Conservation (phyloP, 1,140 invertebrate genomes). For the Zaprionus vittiger region DNA sequence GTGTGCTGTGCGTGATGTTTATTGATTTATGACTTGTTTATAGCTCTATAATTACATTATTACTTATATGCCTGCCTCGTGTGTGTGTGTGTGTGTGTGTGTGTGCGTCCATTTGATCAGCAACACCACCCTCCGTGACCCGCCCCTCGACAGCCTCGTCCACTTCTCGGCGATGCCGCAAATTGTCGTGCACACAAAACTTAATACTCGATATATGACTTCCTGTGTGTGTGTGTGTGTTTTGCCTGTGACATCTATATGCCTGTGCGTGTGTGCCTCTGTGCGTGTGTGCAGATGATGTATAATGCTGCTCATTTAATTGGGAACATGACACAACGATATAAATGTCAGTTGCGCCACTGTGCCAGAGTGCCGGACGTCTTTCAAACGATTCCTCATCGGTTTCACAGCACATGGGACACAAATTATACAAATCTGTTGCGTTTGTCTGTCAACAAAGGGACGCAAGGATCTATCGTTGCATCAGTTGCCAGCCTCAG, state of each 20-base stretch:
- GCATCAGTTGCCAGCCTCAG: not conserved
- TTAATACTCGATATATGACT: slow-evolving; percentile 58
- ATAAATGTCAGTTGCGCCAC: slow-evolving; percentile 63
- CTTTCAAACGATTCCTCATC: slow-evolving; percentile 46
- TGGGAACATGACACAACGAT: slow-evolving; percentile 61
- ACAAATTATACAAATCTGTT: slow-evolving; percentile 44
- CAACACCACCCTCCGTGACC: not conserved
- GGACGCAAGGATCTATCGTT: not conserved
- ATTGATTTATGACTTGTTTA: slow-evolving; percentile 79
- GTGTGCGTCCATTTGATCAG: not conserved
- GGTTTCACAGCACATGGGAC: slow-evolving; percentile 8
- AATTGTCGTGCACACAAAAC: slow-evolving; percentile 61
- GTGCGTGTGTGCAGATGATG: not conserved
- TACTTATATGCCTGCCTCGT: slow-evolving; percentile 46
- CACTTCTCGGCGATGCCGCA: slow-evolving; percentile 11
- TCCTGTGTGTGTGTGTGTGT: slow-evolving; percentile 15
- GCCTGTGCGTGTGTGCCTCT: not conserved
- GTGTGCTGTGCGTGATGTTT: slow-evolving; percentile 35
- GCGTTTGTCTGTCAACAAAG: slow-evolving; percentile 24
- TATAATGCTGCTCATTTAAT: slow-evolving; percentile 64
- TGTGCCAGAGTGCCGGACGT: slow-evolving; percentile 46
- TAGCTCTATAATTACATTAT: slow-evolving; percentile 76
- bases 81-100: not conserved
- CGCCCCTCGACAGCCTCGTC: not conserved
- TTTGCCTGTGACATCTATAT: slow-evolving; percentile 2